These are phyloP conservation scores for Lasioglossum marginatum DNA, from an alignment of 2,888 invertebrate species.

Conservation along the genomic window DNA sequence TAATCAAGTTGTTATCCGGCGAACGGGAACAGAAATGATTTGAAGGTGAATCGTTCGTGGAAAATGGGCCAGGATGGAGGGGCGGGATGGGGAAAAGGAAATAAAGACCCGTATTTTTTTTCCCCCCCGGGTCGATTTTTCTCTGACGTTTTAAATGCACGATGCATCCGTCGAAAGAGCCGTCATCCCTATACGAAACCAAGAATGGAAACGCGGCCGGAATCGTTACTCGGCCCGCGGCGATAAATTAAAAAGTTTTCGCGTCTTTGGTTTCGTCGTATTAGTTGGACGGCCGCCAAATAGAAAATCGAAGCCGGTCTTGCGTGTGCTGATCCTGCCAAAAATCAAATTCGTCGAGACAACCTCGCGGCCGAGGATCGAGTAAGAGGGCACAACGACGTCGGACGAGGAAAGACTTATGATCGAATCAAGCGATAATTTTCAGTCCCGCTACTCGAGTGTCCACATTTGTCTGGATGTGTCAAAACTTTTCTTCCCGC, in stretches of 20 bases:
- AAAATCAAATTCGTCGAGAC: slow-evolving; percentile 38
- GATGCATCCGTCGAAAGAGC: slow-evolving; percentile 17
- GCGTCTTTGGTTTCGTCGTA: slow-evolving; percentile 48
- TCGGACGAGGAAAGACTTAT: neutral
- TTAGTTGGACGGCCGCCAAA: slow-evolving; percentile 63
- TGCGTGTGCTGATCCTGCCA: slow-evolving; percentile 42
- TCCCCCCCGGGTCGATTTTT: neutral
- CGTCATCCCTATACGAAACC: neutral
- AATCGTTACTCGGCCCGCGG: slow-evolving; percentile 50
- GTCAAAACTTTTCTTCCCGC: neutral
- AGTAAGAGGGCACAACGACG: neutral
- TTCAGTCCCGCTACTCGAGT: neutral
- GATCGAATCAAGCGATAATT: neutral
- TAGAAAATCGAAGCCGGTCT: slow-evolving; percentile 63
- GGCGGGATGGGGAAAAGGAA: neutral
- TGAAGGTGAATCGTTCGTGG: slow-evolving; percentile 36
- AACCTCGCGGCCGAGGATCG: neutral
- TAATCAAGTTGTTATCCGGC: slow-evolving; percentile 20
- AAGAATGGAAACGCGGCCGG: slow-evolving; percentile 43
- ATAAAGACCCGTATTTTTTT: neutral
- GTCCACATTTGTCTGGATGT: neutral
- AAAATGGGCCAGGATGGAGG: neutral
- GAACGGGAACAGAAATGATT: slow-evolving; percentile 27
- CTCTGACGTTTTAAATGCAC: slow-evolving; percentile 50
- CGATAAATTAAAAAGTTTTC: slow-evolving; percentile 57